phyloP scores from a whole-genome alignment of 2,113 vertebrate species.

The Psephotus haematonotus region DNA sequence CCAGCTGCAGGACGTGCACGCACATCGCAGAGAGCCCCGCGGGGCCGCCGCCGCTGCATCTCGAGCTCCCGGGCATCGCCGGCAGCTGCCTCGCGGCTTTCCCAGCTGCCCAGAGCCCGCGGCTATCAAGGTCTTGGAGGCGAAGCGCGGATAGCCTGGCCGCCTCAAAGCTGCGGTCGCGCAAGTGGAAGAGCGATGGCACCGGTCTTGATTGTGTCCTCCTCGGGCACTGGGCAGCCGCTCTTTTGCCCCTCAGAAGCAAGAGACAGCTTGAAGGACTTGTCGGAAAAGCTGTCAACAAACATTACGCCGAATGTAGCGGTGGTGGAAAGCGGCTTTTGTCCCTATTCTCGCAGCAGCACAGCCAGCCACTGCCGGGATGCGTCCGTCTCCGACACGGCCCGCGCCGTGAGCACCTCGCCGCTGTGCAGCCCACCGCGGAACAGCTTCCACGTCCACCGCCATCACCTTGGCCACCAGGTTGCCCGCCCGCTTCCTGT shows the following conservation, averaged over 20 bases:
- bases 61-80: no score
- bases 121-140: not conserved
- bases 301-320: not conserved
- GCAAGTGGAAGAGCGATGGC: conserved; percentile 61
- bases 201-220: not conserved
- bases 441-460: conserved; percentile 69
- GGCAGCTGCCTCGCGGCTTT: not conserved
- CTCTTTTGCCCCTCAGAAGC: not conserved
- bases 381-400: not conserved
- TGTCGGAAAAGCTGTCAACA: conserved; percentile 41
- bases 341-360: conserved; percentile 27
- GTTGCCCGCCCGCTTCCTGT: not conserved
- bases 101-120: fast-evolving
- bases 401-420: conserved; percentile 37
- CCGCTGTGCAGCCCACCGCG: conserved; percentile 43
- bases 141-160: not conserved
- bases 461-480: conserved; percentile 74
- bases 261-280: not conserved
- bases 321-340: not conserved
- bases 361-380: conserved; percentile 29
- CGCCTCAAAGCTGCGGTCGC: not conserved
- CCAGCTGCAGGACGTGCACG: no score
- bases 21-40: no score
- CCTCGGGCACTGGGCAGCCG: not conserved
- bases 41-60: no score